phyloP scores from a whole-genome alignment of 2,888 invertebrate species.

The Eulithis testata region DNA sequence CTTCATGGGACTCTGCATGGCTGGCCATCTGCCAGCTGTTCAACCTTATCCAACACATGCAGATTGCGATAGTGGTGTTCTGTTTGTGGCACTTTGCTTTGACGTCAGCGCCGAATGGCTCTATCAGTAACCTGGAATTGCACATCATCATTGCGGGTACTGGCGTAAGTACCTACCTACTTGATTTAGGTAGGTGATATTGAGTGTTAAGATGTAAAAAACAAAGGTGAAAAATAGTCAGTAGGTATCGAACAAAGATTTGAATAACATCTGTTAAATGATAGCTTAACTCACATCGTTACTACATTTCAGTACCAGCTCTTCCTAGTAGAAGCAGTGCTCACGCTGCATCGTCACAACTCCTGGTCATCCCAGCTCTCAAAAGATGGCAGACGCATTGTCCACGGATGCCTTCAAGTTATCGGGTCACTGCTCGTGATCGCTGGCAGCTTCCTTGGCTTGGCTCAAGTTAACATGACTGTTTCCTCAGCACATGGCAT shows the following conservation, averaged over 20 bases:
- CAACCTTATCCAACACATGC: slow-evolving; percentile 78
- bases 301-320: slow-evolving; percentile 74
- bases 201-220: no score
- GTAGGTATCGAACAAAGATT: no score
- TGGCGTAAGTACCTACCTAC: slow-evolving; percentile 67
- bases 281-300: not conserved
- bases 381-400: slow-evolving; percentile 67
- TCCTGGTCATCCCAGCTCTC: slow-evolving; percentile 77
- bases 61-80: slow-evolving; percentile 76
- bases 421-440: slow-evolving; percentile 79
- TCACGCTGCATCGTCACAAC: slow-evolving; percentile 77
- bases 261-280: no score
- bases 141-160: slow-evolving; percentile 80
- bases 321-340: slow-evolving; percentile 77
- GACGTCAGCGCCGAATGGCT: slow-evolving; percentile 67
- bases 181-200: not conserved
- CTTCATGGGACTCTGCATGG: slow-evolving; percentile 76
- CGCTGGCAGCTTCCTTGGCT: slow-evolving; percentile 76
- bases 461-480: slow-evolving; percentile 66
- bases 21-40: slow-evolving; percentile 72
- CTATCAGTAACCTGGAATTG: slow-evolving; percentile 73
- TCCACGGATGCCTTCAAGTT: slow-evolving; percentile 83
- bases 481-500: slow-evolving; percentile 75
- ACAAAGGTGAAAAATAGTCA: no score
- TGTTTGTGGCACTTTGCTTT: slow-evolving; percentile 76